Percentiles rank a stretch among this genome's conserved stretches.
Conservation (phyloP, 2,113 vertebrate species). For the Ranitomeya imitator region DNA sequence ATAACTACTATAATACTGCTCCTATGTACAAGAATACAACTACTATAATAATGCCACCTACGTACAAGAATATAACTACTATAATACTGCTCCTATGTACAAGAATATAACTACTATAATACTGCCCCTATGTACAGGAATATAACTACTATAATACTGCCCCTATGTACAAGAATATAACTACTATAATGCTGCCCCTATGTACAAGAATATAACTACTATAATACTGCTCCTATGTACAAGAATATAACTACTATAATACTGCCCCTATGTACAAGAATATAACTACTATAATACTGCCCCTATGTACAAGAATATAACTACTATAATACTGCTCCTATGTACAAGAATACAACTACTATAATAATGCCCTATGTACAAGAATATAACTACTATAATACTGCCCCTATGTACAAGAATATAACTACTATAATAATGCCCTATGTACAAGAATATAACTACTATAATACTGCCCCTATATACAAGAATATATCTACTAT, state of each 20-base stretch:
- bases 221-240: background rate
- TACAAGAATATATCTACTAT: background rate
- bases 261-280: background rate
- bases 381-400: background rate
- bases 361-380: background rate
- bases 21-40: background rate
- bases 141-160: background rate
- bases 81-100: too few species aligned
- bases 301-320: background rate
- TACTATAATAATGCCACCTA: background rate
- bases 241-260: background rate
- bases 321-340: background rate
- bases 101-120: background rate
- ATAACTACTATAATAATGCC: background rate
- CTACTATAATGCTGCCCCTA: background rate
- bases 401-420: background rate
- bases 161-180: too few species aligned
- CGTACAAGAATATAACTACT: too few species aligned
- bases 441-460: too few species aligned
- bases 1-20: background rate
- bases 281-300: background rate
- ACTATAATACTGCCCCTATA: background rate
- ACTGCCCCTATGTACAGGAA: background rate
- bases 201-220: constrained; percentile 1
- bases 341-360: background rate